A percentile compares a stretch with the other conserved stretches of the same genome.
phyloP scores from a whole-genome alignment of 1,140 invertebrate species.

The Drosophila bocqueti region DNA sequence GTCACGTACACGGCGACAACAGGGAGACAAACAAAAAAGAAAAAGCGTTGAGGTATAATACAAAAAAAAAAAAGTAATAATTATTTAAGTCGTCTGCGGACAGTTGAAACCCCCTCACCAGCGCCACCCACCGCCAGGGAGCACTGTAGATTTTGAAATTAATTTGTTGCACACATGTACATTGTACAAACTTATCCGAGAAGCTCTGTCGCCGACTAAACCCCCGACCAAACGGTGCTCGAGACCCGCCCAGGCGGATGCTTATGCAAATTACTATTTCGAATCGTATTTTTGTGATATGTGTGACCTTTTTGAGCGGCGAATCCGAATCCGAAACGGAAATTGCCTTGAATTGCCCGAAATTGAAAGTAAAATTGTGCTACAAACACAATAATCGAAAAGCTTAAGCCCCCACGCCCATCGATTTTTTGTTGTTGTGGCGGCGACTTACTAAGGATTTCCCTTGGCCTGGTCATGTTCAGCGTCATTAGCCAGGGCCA shows the following conservation, averaged over 20 bases:
- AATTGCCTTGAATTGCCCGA: slow-evolving; percentile 27
- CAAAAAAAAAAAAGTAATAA: slow-evolving; percentile 27
- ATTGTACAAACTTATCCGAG: background rate
- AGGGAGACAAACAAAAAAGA: slow-evolving; percentile 33
- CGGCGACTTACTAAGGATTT: slow-evolving; percentile 4
- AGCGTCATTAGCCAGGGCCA: slow-evolving; percentile 16
- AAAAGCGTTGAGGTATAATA: slow-evolving; percentile 3
- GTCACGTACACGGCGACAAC: slow-evolving; percentile 54
- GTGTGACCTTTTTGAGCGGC: slow-evolving; percentile 29
- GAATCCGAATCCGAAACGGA: slow-evolving; percentile 19
- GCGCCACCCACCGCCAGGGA: slow-evolving; percentile 1
- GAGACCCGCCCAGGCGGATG: slow-evolving; percentile 31
- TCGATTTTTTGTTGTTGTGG: slow-evolving; percentile 11
- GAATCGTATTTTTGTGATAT: slow-evolving; percentile 23
- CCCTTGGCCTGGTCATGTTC: slow-evolving; percentile 19
- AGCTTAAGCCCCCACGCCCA: background rate
- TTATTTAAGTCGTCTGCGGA: slow-evolving; percentile 24
- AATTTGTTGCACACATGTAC: slow-evolving; percentile 53
- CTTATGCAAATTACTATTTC: slow-evolving; percentile 39
- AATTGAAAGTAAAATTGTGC: slow-evolving; percentile 26
- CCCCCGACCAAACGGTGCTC: slow-evolving; percentile 2
- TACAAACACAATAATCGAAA: background rate
- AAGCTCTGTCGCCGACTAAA: slow-evolving; percentile 21
- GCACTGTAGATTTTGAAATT: slow-evolving; percentile 41
- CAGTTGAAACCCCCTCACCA: background rate